phyloP scores from a whole-genome alignment of 2,797 vertebrate species.

The Pitangus sulphuratus region DNA sequence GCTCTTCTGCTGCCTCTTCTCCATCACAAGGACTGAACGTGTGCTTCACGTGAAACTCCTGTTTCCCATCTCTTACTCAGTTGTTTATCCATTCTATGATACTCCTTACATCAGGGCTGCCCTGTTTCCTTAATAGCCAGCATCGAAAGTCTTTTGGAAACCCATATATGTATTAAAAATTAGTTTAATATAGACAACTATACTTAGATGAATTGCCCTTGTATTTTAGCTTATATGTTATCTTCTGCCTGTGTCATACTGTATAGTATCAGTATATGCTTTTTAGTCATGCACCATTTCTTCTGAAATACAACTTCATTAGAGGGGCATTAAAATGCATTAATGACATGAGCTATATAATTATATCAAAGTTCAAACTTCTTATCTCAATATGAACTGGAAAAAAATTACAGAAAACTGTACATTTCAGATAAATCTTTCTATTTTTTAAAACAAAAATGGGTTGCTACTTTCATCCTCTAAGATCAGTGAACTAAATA shows the following conservation, averaged over 20 bases:
- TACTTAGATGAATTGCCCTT: background rate
- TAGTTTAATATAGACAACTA: background rate
- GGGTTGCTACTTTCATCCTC: background rate
- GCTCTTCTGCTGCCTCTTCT: background rate
- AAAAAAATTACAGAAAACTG: background rate
- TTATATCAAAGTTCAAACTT: background rate
- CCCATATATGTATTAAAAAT: background rate
- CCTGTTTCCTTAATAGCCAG: background rate
- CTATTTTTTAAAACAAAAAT: background rate
- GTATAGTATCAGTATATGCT: background rate
- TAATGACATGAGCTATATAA: background rate
- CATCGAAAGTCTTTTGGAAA: background rate
- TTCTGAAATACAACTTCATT: background rate
- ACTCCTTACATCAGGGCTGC: background rate
- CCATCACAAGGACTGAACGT: accelerated
- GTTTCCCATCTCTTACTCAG: background rate
- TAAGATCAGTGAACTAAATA: constrained; percentile 20
- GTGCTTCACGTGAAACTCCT: background rate
- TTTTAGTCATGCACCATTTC: background rate
- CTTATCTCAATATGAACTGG: background rate
- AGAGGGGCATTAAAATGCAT: background rate
- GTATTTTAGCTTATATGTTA: background rate
- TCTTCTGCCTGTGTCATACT: background rate
- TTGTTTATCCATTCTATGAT: background rate
- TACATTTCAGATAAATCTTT: background rate